Evolutionary conservation across 2,888 invertebrate species (phyloP), one percentile per base, ranked within the genome.

Genomic region (Philaethria dido): DNA sequence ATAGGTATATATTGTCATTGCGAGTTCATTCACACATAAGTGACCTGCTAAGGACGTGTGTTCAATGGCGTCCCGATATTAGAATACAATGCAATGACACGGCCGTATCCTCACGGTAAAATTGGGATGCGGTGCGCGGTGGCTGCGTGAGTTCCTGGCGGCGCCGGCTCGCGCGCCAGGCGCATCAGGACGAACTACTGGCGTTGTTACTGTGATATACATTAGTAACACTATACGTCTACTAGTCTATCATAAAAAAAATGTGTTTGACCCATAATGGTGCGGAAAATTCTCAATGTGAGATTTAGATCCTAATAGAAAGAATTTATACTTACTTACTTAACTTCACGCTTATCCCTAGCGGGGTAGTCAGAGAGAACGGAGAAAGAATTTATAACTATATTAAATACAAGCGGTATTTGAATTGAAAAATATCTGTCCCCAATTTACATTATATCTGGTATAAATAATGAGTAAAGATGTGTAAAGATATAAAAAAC

Each of bases 51-150:
- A 64, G 64, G 71, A 64, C 62, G 57, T 61, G 64, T 67, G 52
- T 50, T 65, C 60, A 69, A 69, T 67, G 65, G 61, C 64, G 71
- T 64, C 50, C 59, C 65, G 66, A 50, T 60, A 69, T 72, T 72
- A 72, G 68, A 72, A 72, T 72, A 72, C 71, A 69, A 72, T 69
- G 71, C 71, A 71, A 69, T 68, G 71, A 68, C 71, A 69, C 69
- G 66, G 44, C 47, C 29, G 64, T 62, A 66, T 69, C 69, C 70
- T 64, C 66, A 16, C 61, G 54, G 45, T 29, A 18, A 62, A 64
- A 70, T 69, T 64, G 69, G 69, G 64, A 71, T 66, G 71, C 69
- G 54, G n/a, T 62, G 62, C 64, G 59, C 57, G 64, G 59, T 61
- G 50, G 67, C 66, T 62, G 62, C 71, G 64, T 52, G 66, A 71